These are phyloP conservation scores for Drosophila sordidapex DNA, from an alignment of 2,888 invertebrate species.

Conservation along the genomic window DNA sequence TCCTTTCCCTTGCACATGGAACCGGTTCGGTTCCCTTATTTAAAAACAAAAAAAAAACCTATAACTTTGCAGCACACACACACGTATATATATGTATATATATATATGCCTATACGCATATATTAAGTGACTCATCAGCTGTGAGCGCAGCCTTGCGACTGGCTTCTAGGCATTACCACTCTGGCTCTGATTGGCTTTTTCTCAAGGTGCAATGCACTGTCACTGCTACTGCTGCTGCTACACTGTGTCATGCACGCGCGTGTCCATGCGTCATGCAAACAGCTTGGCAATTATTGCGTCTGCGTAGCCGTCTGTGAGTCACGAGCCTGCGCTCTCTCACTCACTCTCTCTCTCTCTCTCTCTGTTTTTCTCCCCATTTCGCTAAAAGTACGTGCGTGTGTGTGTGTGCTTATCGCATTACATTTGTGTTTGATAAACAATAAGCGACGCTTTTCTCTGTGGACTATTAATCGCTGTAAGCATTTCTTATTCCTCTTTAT, in stretches of 20 bases:
- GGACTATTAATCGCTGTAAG: constrained; percentile 33
- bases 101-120: constrained; percentile 1
- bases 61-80: constrained; percentile 4
- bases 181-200: constrained; percentile 8
- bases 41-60: constrained; percentile 11
- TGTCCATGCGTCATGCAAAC: constrained; percentile 47
- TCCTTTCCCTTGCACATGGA: neutral
- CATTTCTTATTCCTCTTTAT: constrained; percentile 6
- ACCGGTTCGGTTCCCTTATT: constrained; percentile 18
- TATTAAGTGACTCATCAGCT: constrained; percentile 55
- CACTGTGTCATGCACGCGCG: constrained; percentile 32
- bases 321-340: constrained; percentile 26
- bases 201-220: constrained; percentile 54
- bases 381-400: constrained; percentile 5
- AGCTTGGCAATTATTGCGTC: constrained; percentile 50
- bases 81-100: neutral
- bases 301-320: constrained; percentile 55
- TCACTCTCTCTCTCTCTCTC: neutral
- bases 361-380: constrained; percentile 7
- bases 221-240: neutral
- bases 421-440: constrained; percentile 29
- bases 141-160: constrained; percentile 25
- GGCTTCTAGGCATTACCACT: constrained; percentile 32
- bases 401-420: constrained; percentile 33
- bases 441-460: constrained; percentile 17